phyloP scores from a whole-genome alignment of 2,888 invertebrate genomes.

The Achlya flavicornis region DNA sequence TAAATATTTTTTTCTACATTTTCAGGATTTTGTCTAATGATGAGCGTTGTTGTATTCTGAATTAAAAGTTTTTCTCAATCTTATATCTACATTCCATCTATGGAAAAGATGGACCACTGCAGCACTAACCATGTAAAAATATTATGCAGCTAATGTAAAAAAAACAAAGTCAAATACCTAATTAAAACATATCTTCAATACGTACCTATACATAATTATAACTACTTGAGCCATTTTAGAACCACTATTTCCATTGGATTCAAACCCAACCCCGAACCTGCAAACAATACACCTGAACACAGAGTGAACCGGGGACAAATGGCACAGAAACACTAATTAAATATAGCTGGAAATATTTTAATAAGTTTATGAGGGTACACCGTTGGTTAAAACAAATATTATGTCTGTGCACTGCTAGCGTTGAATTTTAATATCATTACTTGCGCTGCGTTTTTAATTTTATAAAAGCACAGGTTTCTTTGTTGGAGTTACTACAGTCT shows the following conservation, averaged over 20 bases:
- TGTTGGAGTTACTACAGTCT: slow-evolving; percentile 46
- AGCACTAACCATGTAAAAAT: no score
- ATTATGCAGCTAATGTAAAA: no score
- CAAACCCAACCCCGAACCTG: slow-evolving; percentile 28
- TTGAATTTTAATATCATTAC: slow-evolving; percentile 83
- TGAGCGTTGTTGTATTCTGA: no score
- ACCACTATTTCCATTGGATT: slow-evolving; percentile 28
- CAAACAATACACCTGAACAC: slow-evolving; percentile 63
- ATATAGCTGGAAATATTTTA: slow-evolving; percentile 82
- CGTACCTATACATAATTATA: neutral
- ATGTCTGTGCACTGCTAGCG: slow-evolving; percentile 70
- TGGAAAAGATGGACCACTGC: no score
- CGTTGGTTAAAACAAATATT: slow-evolving; percentile 78
- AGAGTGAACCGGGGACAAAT: slow-evolving; percentile 66
- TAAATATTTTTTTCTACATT: no score
- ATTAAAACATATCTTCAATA: no score
- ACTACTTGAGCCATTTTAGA: neutral
- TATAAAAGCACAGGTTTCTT: slow-evolving; percentile 72
- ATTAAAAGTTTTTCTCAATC: no score
- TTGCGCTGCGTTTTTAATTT: slow-evolving; percentile 77
- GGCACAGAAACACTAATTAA: slow-evolving; percentile 77
- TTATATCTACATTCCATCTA: no score
- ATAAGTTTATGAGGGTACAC: slow-evolving; percentile 77
- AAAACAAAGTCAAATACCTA: no score
- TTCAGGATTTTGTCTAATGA: no score